Base-by-base conservation (phyloP, 2,113 vertebrate species). In the Bubalus kerabau region DNA sequence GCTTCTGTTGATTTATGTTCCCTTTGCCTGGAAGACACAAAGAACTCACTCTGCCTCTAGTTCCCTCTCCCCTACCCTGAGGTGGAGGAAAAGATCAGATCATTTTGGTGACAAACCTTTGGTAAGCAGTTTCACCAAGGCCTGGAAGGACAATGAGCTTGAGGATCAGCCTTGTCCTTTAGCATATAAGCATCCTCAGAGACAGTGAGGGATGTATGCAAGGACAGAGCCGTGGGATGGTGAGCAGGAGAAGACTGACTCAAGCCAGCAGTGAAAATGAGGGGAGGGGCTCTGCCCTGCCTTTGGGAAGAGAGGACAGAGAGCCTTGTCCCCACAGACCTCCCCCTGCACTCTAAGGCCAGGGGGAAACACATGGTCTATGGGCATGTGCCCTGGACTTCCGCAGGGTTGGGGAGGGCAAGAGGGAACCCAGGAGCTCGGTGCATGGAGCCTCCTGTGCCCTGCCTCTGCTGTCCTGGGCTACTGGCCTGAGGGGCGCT, bases 1-100 rank as follows among this genome's bases (percentile, higher is more conserved):
- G 67, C 40, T 56, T 89, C 86, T 97, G 82, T 85, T 86, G 76
- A 86, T 85, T 94, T 95, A 19, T 92, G 96, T 96, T 91, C 60
- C 19, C 86, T 93, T 94, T 95, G 85, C 82, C 46, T 17, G 59
- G 90, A 78, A 91, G 84, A 96, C 48, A 93, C 64, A 94, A 96
- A 90, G 48, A 56, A 54, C 76, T 97, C 67, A 50, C 90, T 93
- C 60, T 80, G 93, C 56, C 46, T 94, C 76, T 7, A 96, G 59
- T 10, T 78, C 74, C 74, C 50, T 28, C 32, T 64, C 46, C 50
- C 43, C 36, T 95, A 46, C 14, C 48, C 84, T 56, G 57, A 98
- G 86, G 23, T 96, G 32, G 84, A 94, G 6, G 36, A 60, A 97
- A 96, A 40, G 64, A 85, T 90, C 56, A 94, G 43, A 88, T 40